These are phyloP conservation scores for Garrulus glandarius DNA, from an alignment of 2,797 vertebrate species.

Conservation along the genomic window DNA sequence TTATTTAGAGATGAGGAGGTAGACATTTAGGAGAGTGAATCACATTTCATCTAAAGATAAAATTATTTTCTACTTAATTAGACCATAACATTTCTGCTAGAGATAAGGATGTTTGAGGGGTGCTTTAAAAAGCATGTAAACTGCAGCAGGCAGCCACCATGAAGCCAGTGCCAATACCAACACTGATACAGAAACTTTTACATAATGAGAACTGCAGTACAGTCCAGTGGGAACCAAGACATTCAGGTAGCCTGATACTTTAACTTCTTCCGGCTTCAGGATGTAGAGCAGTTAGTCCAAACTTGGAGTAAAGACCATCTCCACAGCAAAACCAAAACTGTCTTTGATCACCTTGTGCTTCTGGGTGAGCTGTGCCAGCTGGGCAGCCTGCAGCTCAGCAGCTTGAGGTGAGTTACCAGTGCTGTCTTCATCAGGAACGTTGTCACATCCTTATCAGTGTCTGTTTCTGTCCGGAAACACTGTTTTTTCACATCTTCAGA, in stretches of 20 bases:
- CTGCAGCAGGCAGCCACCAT: not conserved
- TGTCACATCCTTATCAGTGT: not conserved
- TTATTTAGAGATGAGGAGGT: not conserved
- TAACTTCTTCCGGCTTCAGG: not conserved
- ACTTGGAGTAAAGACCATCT: not conserved
- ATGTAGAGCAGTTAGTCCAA: not conserved
- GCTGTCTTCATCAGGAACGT: not conserved
- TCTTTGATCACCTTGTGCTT: not conserved
- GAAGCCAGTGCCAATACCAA: not conserved
- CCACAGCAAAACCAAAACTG: not conserved
- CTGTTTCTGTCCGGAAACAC: not conserved
- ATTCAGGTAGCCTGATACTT: not conserved
- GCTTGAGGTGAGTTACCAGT: not conserved
- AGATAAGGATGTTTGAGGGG: not conserved
- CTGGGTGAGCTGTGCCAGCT: not conserved
- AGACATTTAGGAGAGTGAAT: not conserved
- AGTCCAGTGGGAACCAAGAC: not conserved
- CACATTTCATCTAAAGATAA: not conserved
- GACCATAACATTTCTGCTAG: not conserved
- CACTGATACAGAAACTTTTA: not conserved
- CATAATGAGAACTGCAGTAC: not conserved
- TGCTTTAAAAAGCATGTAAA: not conserved
- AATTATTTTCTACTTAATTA: slow-evolving; percentile 29
- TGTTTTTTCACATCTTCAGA: not conserved
- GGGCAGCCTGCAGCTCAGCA: not conserved